These are phyloP conservation scores for Tinea pellionella DNA, from an alignment of 2,888 invertebrate species.

Conservation along the genomic window DNA sequence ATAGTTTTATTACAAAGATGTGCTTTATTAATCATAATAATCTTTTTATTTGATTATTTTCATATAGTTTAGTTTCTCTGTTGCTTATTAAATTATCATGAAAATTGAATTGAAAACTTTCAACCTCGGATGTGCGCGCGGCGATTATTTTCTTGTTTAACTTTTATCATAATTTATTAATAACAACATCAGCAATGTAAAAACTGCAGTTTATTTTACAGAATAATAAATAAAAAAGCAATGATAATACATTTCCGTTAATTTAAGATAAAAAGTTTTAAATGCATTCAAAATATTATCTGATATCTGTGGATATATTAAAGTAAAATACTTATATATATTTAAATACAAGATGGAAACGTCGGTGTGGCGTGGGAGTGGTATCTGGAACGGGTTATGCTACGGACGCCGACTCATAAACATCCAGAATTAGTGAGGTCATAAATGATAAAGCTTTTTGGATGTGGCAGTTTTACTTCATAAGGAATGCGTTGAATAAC, in stretches of 20 bases:
- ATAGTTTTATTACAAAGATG: no score
- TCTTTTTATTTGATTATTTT: no score
- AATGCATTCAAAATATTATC: neutral
- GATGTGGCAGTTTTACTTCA: constrained; percentile 5
- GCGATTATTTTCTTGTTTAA: no score
- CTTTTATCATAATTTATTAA: no score
- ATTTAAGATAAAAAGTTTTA: neutral
- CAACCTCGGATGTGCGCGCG: no score
- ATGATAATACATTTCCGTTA: neutral
- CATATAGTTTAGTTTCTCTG: no score
- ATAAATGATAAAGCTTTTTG: neutral
- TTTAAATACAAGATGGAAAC: constrained; percentile 10
- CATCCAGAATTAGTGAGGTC: constrained; percentile 49
- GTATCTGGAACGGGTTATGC: constrained; percentile 33
- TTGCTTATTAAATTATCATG: no score
- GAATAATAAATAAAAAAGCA: no score
- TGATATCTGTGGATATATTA: neutral
- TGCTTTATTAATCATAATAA: no score
- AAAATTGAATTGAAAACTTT: no score
- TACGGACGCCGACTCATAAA: constrained; percentile 56
- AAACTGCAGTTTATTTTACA: no score
- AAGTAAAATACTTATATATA: neutral
- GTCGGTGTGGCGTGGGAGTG: constrained; percentile 48
- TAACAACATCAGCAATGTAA: no score
- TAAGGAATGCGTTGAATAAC: neutral